Evolutionary conservation across 2,797 vertebrate species (phyloP).

Genomic region (Adelosebastes latens): DNA sequence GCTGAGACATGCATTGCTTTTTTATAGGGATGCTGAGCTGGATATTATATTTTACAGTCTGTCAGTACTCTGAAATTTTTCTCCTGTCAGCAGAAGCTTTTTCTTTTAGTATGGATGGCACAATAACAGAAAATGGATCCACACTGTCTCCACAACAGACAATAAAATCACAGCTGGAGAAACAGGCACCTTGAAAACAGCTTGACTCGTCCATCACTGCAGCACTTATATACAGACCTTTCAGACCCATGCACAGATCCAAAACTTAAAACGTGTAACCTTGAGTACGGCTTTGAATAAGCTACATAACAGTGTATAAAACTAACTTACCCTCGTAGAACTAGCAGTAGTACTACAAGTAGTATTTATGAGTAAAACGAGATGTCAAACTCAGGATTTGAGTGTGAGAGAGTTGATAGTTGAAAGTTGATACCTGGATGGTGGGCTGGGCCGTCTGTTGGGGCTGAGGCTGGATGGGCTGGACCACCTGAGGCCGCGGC

Average conservation of each 20-base stretch:
- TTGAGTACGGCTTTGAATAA: neutral
- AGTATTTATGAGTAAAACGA: neutral
- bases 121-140: conserved; percentile 1
- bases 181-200: neutral
- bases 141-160: neutral
- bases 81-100: conserved; percentile 25
- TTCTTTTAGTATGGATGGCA: neutral
- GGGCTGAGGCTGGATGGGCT: conserved; percentile 80
- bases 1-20: conserved; percentile 3
- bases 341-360: neutral
- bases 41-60: conserved; percentile 18
- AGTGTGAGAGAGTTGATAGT: neutral
- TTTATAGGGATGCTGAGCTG: conserved; percentile 24
- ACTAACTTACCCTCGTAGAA: neutral
- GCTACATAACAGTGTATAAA: neutral
- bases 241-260: neutral
- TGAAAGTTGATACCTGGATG: conserved; percentile 76
- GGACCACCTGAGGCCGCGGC: conserved; percentile 79
- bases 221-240: neutral
- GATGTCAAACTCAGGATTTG: neutral
- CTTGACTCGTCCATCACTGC: neutral
- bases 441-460: conserved; percentile 68
- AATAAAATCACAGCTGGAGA: conserved; percentile 4
- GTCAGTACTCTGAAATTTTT: neutral
- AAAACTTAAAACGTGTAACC: neutral